Evolutionary conservation across 2,888 invertebrate species (phyloP).

Genomic region (Zygogramma bicolorata): DNA sequence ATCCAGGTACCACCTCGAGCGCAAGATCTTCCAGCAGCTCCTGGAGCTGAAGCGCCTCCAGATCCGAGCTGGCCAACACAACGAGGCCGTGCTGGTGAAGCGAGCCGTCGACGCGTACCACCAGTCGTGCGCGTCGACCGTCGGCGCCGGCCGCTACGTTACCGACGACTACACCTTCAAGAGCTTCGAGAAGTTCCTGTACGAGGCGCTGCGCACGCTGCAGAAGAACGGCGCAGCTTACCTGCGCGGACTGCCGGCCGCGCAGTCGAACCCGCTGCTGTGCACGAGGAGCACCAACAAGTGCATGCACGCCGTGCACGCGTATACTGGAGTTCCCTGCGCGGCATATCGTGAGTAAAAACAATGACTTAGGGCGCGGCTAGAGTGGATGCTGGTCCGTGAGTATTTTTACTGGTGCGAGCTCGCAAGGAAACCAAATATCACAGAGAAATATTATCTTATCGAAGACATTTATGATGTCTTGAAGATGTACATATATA

Average conservation of each 20-base stretch:
- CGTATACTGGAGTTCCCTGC: slow-evolving; percentile 90
- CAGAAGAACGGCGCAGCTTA: slow-evolving; percentile 79
- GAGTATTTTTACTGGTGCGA: too few species aligned
- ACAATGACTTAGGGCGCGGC: background rate
- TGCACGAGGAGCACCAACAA: slow-evolving; percentile 91
- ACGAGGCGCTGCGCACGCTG: slow-evolving; percentile 84
- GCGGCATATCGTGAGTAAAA: slow-evolving; percentile 84
- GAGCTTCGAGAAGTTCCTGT: slow-evolving; percentile 89
- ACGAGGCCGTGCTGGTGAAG: slow-evolving; percentile 89
- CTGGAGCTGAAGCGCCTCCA: slow-evolving; percentile 92
- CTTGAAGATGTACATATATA: too few species aligned
- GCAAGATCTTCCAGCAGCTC: slow-evolving; percentile 93
- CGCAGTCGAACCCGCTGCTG: slow-evolving; percentile 75
- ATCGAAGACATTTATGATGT: too few species aligned
- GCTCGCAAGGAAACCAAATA: too few species aligned
- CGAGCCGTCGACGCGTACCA: slow-evolving; percentile 88
- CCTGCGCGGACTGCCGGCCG: slow-evolving; percentile 67
- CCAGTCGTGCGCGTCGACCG: slow-evolving; percentile 79
- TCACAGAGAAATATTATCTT: too few species aligned
- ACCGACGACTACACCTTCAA: slow-evolving; percentile 78
- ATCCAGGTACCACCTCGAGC: slow-evolving; percentile 87
- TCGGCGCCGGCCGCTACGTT: slow-evolving; percentile 74
- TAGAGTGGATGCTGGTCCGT: too few species aligned
- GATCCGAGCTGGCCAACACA: slow-evolving; percentile 89
- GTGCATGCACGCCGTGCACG: slow-evolving; percentile 91